Evolutionary conservation across 23 tunicate species (phyloP), one percentile per base, ranked within the genome.

Genomic region (Ciona savignyi): DNA sequence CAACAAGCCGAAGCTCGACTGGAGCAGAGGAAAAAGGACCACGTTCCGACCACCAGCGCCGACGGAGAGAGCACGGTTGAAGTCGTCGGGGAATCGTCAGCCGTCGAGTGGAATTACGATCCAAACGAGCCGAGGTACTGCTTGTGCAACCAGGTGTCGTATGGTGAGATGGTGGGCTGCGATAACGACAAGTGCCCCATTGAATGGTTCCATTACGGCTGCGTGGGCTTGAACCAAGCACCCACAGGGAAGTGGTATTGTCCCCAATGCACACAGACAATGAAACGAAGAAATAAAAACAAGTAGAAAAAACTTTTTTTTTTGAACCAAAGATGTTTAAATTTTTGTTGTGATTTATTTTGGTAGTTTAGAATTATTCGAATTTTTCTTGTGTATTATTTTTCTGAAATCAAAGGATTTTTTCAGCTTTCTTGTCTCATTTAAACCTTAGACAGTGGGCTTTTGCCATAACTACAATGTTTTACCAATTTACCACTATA

Each of bases 231-330:
- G 63, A 63, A 75, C 6, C 85, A 84, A 71, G 94, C 93, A 56
- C 99, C 99, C 25, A 94, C 87, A 67, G 99, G 99, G 20, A 94
- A 94, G 74, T 94, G 99, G 99, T 94, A 74, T 62, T 94, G 99
- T 70, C 95, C 86, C 25, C 95, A 84, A 51, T 94, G 99, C 67
- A 87, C 96, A 24, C 89, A 83, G 62, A 70, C 96, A 2, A 89
- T 89, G 89, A 78, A 77, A 64, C 64, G 96, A 23, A 65, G 96
- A 29, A 82, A 88, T 34, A 76, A 76, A 61, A 70, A 70, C 24
- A 28, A 2, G 23, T 32, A 35, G 19, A 49, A 49, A 23, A 49
- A 49, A 49, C 15, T 49, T 49, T n/a, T n/a, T n/a, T n/a, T n/a
- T n/a, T n/a, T n/a, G n/a, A n/a, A n/a, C n/a, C n/a, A n/a, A n/a